Evolutionary conservation across 2,113 vertebrate species (phyloP), one percentile per base, ranked within the genome.

Genomic region (Sinocyclocheilus anshuiensis): DNA sequence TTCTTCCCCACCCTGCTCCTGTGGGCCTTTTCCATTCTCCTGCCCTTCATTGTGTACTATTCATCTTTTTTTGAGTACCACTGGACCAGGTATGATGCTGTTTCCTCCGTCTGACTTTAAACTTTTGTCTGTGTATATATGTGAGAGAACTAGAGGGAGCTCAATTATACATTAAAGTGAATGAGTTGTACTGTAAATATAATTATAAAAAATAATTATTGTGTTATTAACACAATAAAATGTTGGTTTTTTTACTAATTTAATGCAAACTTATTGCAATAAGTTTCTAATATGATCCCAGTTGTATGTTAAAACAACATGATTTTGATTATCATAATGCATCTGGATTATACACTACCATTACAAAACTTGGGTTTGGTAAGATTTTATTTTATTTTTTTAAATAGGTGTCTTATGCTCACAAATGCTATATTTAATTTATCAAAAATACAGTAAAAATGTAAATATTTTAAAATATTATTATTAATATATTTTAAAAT

Each of bases 41-140:
- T 99, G 91, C 98, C 97, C 63, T 97, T 99, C 91, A 92, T 99
- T 0, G 98, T 99, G 84, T 99, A 98, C 93, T 96, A 97, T 90
- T 99, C 98, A 0, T 94, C 97, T 1, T 97, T 99, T 94, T 96
- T 98, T 0, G 98, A 99, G 90, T 95, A 95, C 9, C 98, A 99
- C 93, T 99, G 98, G 98, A 99, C 97, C 3, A 97, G 97, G 98
- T 99, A 94, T 92, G 76, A 33, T 11, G 85, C 76, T 20, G 0
- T 61, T 39, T 89, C 57, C 63, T 71, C 77, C 24, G 77, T 79
- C 39, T 77, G 53, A 72, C 48, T 50, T 55, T 74, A 83, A 83
- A 74, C 69, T 33, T 24, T n/a, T 48, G 59, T 67, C 42, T 55
- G 48, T 71, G 81, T 36, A 2, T 82, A 36, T n/a, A 55, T 29